phyloP scores from a whole-genome alignment of 1,140 invertebrate species.

The Drosophila virilis region DNA sequence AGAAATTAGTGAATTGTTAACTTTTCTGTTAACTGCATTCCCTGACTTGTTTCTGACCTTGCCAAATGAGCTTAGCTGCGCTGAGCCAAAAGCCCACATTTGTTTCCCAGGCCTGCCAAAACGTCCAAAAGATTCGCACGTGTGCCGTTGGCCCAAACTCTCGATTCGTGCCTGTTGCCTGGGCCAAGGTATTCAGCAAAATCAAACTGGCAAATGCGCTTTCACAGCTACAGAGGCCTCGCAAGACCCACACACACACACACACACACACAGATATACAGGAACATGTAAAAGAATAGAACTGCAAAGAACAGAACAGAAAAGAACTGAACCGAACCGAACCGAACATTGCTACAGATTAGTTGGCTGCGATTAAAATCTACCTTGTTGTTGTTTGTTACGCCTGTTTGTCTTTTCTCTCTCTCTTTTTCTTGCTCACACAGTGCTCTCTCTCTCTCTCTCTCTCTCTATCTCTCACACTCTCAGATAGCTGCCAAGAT shows the following conservation, averaged over 20 bases:
- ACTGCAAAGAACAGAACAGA: constrained; percentile 17
- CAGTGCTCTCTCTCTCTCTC: not conserved
- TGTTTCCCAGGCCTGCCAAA: constrained; percentile 19
- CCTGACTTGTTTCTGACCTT: constrained; percentile 29
- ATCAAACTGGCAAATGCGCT: constrained; percentile 57
- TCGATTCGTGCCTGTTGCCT: constrained; percentile 36
- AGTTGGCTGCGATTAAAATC: constrained; percentile 77
- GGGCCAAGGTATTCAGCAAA: constrained; percentile 46
- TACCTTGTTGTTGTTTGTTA: constrained; percentile 71
- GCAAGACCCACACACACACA: constrained; percentile 17
- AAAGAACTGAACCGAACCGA: constrained; percentile 22
- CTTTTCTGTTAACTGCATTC: not conserved
- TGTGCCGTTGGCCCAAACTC: constrained; percentile 42
- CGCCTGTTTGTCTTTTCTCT: constrained; percentile 38
- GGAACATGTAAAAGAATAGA: constrained; percentile 36
- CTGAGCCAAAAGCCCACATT: not conserved
- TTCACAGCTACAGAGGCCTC: constrained; percentile 24
- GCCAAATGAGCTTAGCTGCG: not conserved
- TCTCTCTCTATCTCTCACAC: constrained; percentile 13
- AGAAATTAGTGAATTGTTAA: not conserved
- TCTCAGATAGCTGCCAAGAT: constrained; percentile 25
- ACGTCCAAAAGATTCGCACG: constrained; percentile 55
- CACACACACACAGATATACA: constrained; percentile 7
- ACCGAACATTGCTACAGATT: constrained; percentile 69
- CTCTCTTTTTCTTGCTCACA: constrained; percentile 2